Percentiles rank a stretch among this genome's conserved stretches.
Evolutionary conservation across 2,888 invertebrate species (phyloP).

Genomic region (Heliconius hortense): DNA sequence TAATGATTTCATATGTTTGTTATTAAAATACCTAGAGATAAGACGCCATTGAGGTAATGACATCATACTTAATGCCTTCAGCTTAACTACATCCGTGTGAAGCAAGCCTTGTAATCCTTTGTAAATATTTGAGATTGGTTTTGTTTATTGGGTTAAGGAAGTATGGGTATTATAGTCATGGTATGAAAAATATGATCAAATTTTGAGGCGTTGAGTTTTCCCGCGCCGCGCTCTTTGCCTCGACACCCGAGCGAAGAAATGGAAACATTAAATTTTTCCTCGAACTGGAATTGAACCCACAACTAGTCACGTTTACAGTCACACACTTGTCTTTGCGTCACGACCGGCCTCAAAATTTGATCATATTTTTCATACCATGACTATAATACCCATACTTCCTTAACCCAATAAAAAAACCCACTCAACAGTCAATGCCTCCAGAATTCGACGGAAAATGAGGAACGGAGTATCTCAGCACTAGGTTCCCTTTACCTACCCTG

Average conservation of each 20-base stretch:
- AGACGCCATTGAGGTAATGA: conserved; percentile 41
- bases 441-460: neutral
- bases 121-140: conserved; percentile 31
- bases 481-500: neutral
- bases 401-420: neutral
- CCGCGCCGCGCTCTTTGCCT: too few relatives aligned
- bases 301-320: too few relatives aligned
- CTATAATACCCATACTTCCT: neutral
- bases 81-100: conserved; percentile 50
- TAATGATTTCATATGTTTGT: conserved; percentile 36
- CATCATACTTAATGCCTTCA: conserved; percentile 43
- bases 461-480: neutral
- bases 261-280: too few relatives aligned
- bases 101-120: conserved; percentile 41
- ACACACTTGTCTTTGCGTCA: too few relatives aligned
- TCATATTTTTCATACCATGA: neutral
- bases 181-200: neutral
- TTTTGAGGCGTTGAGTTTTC: too few relatives aligned
- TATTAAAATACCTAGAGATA: conserved; percentile 29
- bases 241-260: too few relatives aligned
- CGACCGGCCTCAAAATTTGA: neutral
- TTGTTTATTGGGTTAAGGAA: neutral
- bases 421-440: neutral
- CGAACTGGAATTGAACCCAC: too few relatives aligned
- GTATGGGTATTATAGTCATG: neutral